Evolutionary conservation across 2,888 invertebrate species (phyloP), one percentile per base, ranked within the genome.

Genomic region (Zaprionus bogoriensis): DNA sequence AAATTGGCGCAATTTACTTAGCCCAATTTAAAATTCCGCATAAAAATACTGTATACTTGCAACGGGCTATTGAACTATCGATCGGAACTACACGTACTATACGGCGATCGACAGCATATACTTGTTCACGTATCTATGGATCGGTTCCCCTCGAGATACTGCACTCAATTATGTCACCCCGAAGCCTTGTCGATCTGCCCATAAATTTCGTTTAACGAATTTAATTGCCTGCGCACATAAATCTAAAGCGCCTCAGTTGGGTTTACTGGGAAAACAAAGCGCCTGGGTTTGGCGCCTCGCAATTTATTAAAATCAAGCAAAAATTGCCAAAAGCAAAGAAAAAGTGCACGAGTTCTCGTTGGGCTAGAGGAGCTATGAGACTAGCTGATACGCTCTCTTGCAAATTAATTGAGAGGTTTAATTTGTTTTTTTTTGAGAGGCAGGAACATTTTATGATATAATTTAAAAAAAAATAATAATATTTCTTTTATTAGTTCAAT

Each of bases 221-320:
- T 87, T 85, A 85, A 87, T 87, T 87, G 82, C 65, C 85, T 67
- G 45, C 36, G 19, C 69, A 63, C 82, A 82, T 87, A 82, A 82
- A 82, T 87, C 82, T 85, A 73, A 75, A 75, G 79, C 86, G 87
- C 85, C 45, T 82, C 79, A 75, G 80, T 83, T 86, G 64, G 67
- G 68, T 75, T 86, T 79, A 86, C 62, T 59, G 59, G 57, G 86
- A 86, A 86, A 75, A 63, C 77, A 60, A 75, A 68, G 72, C 72
- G 66, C 53, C 36, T 66, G 68, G 68, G 63, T 48, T 84, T 87
- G 81, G 81, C 81, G 81, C 81, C 87, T 65, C 77, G 45, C 78
- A 69, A 71, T 81, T 87, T 81, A 81, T 81, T 77, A 84, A 84
- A 74, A 87, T 67, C 66, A 67, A 67, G 41, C 51, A 41, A 55